Base-by-base conservation (phyloP, 2,797 vertebrate genomes). In the Selene dorsalis region DNA sequence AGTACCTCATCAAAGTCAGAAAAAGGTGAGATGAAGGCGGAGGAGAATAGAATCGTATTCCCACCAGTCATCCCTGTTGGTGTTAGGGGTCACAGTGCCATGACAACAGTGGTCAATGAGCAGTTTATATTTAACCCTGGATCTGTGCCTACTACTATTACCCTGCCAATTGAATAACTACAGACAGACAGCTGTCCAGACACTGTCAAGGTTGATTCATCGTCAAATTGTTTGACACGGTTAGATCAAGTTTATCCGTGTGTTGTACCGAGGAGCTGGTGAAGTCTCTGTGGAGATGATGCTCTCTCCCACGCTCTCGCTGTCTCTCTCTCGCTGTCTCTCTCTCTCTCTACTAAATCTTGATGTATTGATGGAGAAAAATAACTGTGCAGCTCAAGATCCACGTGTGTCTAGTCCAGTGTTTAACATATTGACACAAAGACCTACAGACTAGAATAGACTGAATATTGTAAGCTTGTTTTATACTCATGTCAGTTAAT, bases 41-140 rank as follows among this genome's bases (percentile, higher is more conserved):
- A 35, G 32, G 32, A 35, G 32, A 6, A 35, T 35, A 35, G 32
- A 35, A 35, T 6, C 6, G 52, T 62, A 30, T 72, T 66, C 56
- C 61, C 63, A 59, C 30, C 61, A 35, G 62, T 79, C 7, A 50
- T 30, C 13, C n/a, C 12, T 39, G 30, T 65, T 76, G 52, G 50
- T 87, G 28, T 69, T 82, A 52, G 69, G 64, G 74, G 47, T 60
- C 57, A 72, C 45, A 62, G 60, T 64, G 68, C 62, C 83, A 84
- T 79, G 88, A 84, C 85, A 85, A 79, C 82, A 80, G 59, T 17
- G 14, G 41, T 56, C 63, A 47, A 70, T 56, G 45, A 71, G 73
- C 59, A 50, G 69, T 72, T 84, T 90, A 86, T 80, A 76, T 88
- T 87, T 87, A 88, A 73, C 69, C 50, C 84, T 86, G 81, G 84